These are phyloP conservation scores for Gymnodraco acuticeps DNA, from an alignment of 2,797 vertebrate species.

Conservation along the genomic window DNA sequence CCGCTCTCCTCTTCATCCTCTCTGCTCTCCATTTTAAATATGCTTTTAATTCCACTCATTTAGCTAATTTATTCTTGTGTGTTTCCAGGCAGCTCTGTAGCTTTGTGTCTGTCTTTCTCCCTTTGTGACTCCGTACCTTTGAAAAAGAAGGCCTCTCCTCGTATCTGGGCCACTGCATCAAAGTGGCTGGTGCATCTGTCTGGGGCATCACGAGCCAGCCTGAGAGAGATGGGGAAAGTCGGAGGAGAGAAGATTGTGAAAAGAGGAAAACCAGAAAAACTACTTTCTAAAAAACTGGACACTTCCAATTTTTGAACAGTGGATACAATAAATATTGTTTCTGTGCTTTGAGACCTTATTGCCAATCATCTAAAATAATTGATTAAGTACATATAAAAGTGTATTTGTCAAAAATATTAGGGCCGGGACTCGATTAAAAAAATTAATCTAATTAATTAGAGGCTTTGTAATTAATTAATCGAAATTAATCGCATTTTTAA, in stretches of 20 bases:
- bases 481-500: too few relatives aligned
- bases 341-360: neutral
- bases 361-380: neutral
- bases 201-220: slow-evolving; percentile 85
- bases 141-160: slow-evolving; percentile 97
- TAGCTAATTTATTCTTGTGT: slow-evolving; percentile 40
- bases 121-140: slow-evolving; percentile 66
- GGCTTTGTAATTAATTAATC: too few relatives aligned
- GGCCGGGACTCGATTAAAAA: too few relatives aligned
- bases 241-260: neutral
- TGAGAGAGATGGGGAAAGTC: slow-evolving; percentile 12
- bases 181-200: slow-evolving; percentile 89
- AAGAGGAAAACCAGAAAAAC: slow-evolving; percentile 3
- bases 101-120: slow-evolving; percentile 33
- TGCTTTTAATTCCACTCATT: slow-evolving; percentile 42
- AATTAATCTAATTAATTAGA: too few relatives aligned
- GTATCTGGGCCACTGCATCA: slow-evolving; percentile 97
- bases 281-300: neutral
- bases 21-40: slow-evolving; percentile 34
- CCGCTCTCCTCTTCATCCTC: neutral
- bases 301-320: slow-evolving; percentile 22
- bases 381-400: neutral
- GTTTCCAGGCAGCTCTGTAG: slow-evolving; percentile 28
- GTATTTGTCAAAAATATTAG: neutral
- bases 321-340: neutral